These are phyloP conservation scores for Parotia lawesii DNA, from an alignment of 2,113 vertebrate species.

Conservation along the genomic window DNA sequence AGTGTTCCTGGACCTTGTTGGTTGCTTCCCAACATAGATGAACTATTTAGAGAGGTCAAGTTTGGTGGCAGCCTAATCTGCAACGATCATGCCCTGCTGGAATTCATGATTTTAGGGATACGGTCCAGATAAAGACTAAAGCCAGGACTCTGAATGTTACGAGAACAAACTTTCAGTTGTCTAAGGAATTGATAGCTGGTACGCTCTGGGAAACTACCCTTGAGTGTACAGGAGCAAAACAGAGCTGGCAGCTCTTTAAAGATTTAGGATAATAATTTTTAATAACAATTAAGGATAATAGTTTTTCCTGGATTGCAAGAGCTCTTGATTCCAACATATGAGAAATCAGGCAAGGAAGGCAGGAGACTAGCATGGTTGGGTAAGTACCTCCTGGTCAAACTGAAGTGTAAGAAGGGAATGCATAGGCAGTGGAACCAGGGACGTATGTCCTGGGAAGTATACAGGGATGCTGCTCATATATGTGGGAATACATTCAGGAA, in stretches of 20 bases:
- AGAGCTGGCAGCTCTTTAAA: background rate
- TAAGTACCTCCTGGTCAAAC: background rate
- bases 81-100: background rate
- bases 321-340: background rate
- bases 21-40: background rate
- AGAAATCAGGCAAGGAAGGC: background rate
- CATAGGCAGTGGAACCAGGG: background rate
- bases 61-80: background rate
- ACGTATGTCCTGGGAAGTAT: background rate
- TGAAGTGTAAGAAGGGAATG: background rate
- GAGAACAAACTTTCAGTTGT: background rate
- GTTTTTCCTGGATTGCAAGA: background rate
- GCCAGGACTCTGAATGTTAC: background rate
- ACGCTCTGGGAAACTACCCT: background rate
- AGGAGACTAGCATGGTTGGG: background rate
- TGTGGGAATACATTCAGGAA: background rate
- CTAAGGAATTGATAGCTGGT: background rate
- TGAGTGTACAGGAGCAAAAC: background rate
- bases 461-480: background rate
- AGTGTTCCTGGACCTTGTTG: background rate
- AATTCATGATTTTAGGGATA: background rate
- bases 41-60: background rate
- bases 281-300: background rate
- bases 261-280: background rate
- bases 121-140: background rate